phyloP scores from a whole-genome alignment of 2,888 invertebrate species.

The Drosophila ezoana region DNA sequence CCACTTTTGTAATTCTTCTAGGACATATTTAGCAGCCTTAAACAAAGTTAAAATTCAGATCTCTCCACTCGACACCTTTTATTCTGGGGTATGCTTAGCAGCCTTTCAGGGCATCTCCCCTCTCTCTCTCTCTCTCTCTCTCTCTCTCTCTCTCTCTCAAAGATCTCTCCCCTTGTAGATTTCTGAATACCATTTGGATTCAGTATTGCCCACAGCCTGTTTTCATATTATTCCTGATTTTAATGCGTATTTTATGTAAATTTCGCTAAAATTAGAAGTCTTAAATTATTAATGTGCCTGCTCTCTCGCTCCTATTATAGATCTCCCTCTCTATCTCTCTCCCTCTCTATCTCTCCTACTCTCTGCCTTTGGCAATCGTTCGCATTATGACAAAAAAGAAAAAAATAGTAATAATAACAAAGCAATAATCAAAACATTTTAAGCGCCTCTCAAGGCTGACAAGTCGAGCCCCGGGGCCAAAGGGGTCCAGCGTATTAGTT shows the following conservation, averaged over 20 bases:
- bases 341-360: not conserved
- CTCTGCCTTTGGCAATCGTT: not conserved
- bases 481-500: conserved; percentile 30
- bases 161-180: too few species aligned
- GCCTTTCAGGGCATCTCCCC: too few species aligned
- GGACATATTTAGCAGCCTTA: too few species aligned
- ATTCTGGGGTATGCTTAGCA: too few species aligned
- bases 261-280: conserved; percentile 27
- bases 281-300: conserved; percentile 12
- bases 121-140: too few species aligned
- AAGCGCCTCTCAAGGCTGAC: conserved; percentile 74
- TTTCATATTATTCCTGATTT: conserved; percentile 28
- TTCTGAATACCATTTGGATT: conserved; percentile 8
- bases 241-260: conserved; percentile 17
- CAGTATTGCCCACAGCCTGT: too few species aligned
- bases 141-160: too few species aligned
- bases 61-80: too few species aligned
- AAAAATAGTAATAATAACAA: conserved; percentile 47
- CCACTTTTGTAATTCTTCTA: too few species aligned
- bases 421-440: conserved; percentile 74
- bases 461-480: conserved; percentile 29
- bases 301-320: not conserved
- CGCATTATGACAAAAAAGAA: conserved; percentile 6
- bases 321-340: too few species aligned
- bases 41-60: too few species aligned